Conservation (phyloP, 2,888 invertebrate species). For the Mactromeris polynyma region DNA sequence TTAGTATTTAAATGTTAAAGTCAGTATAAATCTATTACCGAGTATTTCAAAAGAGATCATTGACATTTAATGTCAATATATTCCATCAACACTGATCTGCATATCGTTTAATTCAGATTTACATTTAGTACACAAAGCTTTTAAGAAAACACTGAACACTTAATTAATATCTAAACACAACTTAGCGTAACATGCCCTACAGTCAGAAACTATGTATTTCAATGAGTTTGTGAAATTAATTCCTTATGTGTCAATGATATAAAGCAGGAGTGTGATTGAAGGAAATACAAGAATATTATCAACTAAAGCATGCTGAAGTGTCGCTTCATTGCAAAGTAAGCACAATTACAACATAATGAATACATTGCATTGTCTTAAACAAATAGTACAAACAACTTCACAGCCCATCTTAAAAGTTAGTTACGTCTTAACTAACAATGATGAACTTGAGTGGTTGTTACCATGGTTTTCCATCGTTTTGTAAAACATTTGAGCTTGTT, state of each 20-base stretch:
- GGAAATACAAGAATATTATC: not conserved
- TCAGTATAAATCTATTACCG: not conserved
- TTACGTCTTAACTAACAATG: no score
- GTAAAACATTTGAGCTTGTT: no score
- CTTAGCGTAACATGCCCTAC: not conserved
- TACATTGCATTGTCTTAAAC: no score
- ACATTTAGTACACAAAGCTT: no score
- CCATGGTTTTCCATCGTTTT: no score
- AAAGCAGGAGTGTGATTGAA: not conserved
- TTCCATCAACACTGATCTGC: not conserved
- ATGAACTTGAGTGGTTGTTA: no score
- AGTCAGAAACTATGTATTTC: not conserved
- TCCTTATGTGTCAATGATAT: not conserved
- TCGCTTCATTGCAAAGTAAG: no score
- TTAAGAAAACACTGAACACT: no score
- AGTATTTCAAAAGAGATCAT: not conserved
- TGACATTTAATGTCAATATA: not conserved
- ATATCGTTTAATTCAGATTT: not conserved
- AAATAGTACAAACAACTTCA: no score
- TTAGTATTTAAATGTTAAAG: not conserved
- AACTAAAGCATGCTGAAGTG: no score
- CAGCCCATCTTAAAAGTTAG: no score
- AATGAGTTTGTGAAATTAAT: not conserved
- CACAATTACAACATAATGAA: no score
- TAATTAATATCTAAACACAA: not conserved